Percentiles rank a stretch among this genome's conserved stretches.
Conservation (phyloP, 2,888 invertebrate species). For the Leistus spinibarbis region DNA sequence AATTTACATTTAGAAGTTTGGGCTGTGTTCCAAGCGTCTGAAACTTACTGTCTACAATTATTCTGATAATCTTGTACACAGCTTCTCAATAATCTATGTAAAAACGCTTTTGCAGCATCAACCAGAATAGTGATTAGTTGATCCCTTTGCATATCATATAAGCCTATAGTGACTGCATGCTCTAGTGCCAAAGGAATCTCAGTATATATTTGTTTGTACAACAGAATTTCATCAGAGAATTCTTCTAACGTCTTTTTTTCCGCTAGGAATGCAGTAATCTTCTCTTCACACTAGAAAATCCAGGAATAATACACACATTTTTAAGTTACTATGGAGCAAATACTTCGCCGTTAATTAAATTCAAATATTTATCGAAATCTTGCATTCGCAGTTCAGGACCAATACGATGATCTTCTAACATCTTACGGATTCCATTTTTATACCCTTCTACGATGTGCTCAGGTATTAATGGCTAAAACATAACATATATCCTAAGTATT, state of each 20-base stretch:
- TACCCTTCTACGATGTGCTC: constrained; percentile 69
- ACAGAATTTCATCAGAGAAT: constrained; percentile 65
- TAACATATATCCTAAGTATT: constrained; percentile 9
- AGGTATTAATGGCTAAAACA: constrained; percentile 75
- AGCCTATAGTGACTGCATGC: constrained; percentile 75
- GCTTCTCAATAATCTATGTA: constrained; percentile 70
- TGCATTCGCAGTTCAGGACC: constrained; percentile 74
- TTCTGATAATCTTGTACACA: constrained; percentile 83
- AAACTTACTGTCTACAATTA: constrained; percentile 73
- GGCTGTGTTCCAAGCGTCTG: not conserved
- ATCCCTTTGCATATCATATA: constrained; percentile 84
- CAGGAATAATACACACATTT: not conserved
- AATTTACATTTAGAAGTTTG: not conserved
- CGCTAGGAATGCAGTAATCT: constrained; percentile 71
- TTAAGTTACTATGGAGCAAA: constrained; percentile 34
- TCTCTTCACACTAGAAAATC: constrained; percentile 61
- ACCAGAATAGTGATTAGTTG: constrained; percentile 77
- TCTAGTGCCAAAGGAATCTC: constrained; percentile 66
- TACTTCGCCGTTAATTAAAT: constrained; percentile 74
- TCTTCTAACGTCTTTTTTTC: constrained; percentile 69
- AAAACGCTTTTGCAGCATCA: constrained; percentile 69
- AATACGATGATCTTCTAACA: constrained; percentile 74
- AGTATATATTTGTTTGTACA: constrained; percentile 67
- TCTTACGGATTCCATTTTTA: constrained; percentile 64
- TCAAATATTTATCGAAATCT: constrained; percentile 82